These are phyloP conservation scores for Rallus crepitans DNA, from an alignment of 2,797 vertebrate genomes.

Conservation along the genomic window DNA sequence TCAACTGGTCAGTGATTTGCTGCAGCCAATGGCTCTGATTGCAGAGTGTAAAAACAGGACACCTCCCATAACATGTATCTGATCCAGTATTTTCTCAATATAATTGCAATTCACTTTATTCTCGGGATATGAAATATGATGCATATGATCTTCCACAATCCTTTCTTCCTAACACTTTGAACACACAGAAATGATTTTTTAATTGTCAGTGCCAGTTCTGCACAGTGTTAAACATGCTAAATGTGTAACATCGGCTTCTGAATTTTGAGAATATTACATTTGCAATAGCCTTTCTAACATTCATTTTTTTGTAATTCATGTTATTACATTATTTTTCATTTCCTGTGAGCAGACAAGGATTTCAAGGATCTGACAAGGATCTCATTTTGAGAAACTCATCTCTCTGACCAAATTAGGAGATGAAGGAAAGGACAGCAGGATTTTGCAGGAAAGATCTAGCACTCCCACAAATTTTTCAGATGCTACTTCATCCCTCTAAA, in stretches of 20 bases:
- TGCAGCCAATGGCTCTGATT: not conserved
- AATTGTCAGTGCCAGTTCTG: not conserved
- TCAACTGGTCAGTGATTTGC: not conserved
- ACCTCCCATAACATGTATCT: not conserved
- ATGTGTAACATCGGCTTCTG: not conserved
- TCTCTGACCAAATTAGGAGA: not conserved
- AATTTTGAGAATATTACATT: not conserved
- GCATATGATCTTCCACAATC: not conserved
- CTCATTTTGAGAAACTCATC: not conserved
- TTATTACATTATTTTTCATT: not conserved
- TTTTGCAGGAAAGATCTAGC: not conserved
- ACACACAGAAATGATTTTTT: constrained; percentile 11
- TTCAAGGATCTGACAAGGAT: not conserved
- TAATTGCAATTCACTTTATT: not conserved
- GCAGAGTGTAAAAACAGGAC: not conserved
- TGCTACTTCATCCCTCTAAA: not conserved
- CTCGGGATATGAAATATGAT: not conserved
- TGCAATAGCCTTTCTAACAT: not conserved
- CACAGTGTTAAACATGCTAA: not conserved
- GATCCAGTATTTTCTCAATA: not conserved
- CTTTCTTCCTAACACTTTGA: not conserved
- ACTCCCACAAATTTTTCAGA: not conserved
- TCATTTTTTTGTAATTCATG: not conserved
- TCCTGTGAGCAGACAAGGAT: not conserved
- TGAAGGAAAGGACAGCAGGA: not conserved